Evolutionary conservation across 1,140 invertebrate genomes (phyloP).

Genomic region (Brachionus sp.): DNA sequence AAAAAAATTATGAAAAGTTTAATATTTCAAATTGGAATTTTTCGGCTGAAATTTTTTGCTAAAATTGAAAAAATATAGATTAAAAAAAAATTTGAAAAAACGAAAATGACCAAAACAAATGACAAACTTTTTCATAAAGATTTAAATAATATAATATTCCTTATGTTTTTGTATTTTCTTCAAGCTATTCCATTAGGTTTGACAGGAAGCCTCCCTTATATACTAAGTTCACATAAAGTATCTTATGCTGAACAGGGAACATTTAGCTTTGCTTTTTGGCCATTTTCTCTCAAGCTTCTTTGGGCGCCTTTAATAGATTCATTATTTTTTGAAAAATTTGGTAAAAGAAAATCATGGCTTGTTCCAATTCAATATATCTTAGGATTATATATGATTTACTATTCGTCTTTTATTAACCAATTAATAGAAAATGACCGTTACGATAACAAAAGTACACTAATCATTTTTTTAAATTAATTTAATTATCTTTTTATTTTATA

Average conservation of each 20-base stretch:
- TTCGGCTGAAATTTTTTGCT: background rate
- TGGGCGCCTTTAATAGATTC: slow-evolving; percentile 98
- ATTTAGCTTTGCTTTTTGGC: slow-evolving; percentile 96
- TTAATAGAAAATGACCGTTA: slow-evolving; percentile 45
- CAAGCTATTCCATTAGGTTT: slow-evolving; percentile 90
- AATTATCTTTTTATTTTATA: background rate
- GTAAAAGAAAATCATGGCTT: slow-evolving; percentile 93
- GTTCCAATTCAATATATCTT: slow-evolving; percentile 75
- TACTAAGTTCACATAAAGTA: slow-evolving; percentile 62
- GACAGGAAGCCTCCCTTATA: slow-evolving; percentile 85
- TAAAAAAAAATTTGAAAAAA: background rate
- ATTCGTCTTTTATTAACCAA: slow-evolving; percentile 60
- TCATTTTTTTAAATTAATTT: background rate
- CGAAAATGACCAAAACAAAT: background rate
- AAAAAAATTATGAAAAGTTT: background rate
- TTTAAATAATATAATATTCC: slow-evolving; percentile 47
- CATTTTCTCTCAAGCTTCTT: slow-evolving; percentile 86
- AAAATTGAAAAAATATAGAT: background rate
- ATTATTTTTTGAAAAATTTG: slow-evolving; percentile 75
- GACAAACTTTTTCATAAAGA: background rate
- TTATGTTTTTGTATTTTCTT: slow-evolving; percentile 85
- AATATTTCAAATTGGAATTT: background rate
- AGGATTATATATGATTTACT: slow-evolving; percentile 55
- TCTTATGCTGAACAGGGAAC: slow-evolving; percentile 69
- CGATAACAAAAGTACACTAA: background rate